phyloP scores from a whole-genome alignment of 2,888 invertebrate genomes.

The Meghimatium bilineatum region DNA sequence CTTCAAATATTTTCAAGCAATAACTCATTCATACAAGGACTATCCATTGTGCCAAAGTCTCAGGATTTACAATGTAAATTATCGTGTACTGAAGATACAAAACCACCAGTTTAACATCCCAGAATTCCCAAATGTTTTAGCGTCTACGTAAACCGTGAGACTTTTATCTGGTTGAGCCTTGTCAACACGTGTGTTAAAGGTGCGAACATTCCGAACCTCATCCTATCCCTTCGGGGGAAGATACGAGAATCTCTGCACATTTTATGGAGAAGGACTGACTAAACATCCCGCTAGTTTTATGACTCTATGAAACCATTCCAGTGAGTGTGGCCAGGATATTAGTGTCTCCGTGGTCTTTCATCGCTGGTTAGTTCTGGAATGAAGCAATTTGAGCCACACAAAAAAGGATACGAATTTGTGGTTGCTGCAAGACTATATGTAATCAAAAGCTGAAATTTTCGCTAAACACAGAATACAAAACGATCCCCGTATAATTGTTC shows the following conservation, averaged over 20 bases:
- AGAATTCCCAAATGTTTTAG: not conserved
- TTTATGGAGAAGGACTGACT: not conserved
- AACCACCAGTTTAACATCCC: not conserved
- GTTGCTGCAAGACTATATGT: not conserved
- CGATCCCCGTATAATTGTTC: too few relatives aligned
- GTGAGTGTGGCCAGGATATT: not conserved
- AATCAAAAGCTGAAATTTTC: too few relatives aligned
- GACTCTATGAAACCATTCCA: not conserved
- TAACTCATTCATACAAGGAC: not conserved
- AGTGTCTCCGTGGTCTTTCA: not conserved
- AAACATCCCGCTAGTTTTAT: not conserved
- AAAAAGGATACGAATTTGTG: too few relatives aligned
- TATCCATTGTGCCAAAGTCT: not conserved
- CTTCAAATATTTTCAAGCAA: not conserved
- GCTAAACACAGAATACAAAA: too few relatives aligned
- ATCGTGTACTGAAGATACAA: not conserved
- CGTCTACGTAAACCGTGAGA: not conserved
- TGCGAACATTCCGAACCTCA: not conserved
- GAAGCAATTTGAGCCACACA: not conserved
- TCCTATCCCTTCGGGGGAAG: not conserved
- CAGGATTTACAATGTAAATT: not conserved
- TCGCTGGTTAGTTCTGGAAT: not conserved
- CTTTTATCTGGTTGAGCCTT: not conserved
- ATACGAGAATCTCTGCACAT: not conserved
- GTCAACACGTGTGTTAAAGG: slow-evolving; percentile 5